phyloP scores from a whole-genome alignment of 1,140 invertebrate species.

The Zaprionus camerounensis region DNA sequence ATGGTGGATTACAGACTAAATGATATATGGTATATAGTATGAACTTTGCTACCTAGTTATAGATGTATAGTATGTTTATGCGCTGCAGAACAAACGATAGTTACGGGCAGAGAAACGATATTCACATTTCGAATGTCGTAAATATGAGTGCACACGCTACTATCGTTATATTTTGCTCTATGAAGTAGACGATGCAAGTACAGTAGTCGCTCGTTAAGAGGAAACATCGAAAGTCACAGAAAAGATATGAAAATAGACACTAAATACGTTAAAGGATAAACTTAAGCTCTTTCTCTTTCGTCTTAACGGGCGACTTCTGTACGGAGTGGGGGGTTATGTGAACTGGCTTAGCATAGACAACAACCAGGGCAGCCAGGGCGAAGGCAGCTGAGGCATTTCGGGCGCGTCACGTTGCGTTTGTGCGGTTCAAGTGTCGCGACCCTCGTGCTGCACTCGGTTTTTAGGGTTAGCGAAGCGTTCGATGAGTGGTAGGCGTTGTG shows the following conservation, averaged over 20 bases:
- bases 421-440: conserved; percentile 20
- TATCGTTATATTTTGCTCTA: neutral
- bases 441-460: conserved; percentile 34
- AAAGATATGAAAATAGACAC: neutral
- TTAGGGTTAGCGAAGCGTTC: conserved; percentile 54
- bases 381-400: conserved; percentile 16
- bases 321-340: neutral
- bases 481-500: conserved; percentile 14
- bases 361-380: conserved; percentile 40
- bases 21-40: neutral
- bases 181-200: neutral
- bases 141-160: neutral
- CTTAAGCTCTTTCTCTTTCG: neutral
- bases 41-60: conserved; percentile 3
- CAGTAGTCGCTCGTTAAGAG: neutral
- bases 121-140: neutral
- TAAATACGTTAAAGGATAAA: neutral
- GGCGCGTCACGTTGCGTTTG: conserved; percentile 22
- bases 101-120: neutral
- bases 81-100: conserved; percentile 3
- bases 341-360: conserved; percentile 39
- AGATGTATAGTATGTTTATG: neutral
- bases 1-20: neutral
- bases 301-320: neutral
- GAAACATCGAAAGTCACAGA: neutral